Conservation (phyloP, 1,140 invertebrate species). For the Centruroides sculpturatus region DNA sequence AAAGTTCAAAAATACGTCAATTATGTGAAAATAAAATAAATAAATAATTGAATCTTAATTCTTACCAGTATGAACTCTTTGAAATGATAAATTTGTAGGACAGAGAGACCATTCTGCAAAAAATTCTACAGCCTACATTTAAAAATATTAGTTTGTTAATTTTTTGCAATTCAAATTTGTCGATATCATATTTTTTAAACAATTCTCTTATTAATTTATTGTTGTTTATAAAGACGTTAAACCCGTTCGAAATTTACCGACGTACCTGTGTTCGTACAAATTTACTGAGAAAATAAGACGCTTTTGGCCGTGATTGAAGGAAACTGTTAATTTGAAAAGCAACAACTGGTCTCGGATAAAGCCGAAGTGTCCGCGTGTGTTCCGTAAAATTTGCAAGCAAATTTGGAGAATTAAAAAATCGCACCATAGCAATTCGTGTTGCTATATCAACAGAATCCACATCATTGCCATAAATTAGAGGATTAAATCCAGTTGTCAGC, state of each 20-base stretch:
- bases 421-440: slow-evolving; percentile 93
- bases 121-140: slow-evolving; percentile 80
- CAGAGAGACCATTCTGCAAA: slow-evolving; percentile 95
- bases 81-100: slow-evolving; percentile 91
- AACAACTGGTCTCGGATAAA: slow-evolving; percentile 96
- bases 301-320: slow-evolving; percentile 60
- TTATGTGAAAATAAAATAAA: not conserved
- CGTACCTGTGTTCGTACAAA: slow-evolving; percentile 67
- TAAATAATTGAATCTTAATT: not conserved
- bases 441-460: slow-evolving; percentile 98
- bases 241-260: not conserved
- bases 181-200: too few species aligned
- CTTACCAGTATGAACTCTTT: slow-evolving; percentile 78
- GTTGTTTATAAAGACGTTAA: too few species aligned
- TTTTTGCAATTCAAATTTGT: too few species aligned
- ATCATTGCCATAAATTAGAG: slow-evolving; percentile 83
- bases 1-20: slow-evolving; percentile 22
- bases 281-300: slow-evolving; percentile 72
- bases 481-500: slow-evolving; percentile 44
- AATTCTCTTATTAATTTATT: too few species aligned
- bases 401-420: slow-evolving; percentile 97
- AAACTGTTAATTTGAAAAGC: slow-evolving; percentile 99
- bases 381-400: slow-evolving; percentile 93
- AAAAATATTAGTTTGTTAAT: too few species aligned
- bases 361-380: slow-evolving; percentile 84